Base-by-base conservation (phyloP, 2,888 invertebrate species). In the Syrphus vitripennis region DNA sequence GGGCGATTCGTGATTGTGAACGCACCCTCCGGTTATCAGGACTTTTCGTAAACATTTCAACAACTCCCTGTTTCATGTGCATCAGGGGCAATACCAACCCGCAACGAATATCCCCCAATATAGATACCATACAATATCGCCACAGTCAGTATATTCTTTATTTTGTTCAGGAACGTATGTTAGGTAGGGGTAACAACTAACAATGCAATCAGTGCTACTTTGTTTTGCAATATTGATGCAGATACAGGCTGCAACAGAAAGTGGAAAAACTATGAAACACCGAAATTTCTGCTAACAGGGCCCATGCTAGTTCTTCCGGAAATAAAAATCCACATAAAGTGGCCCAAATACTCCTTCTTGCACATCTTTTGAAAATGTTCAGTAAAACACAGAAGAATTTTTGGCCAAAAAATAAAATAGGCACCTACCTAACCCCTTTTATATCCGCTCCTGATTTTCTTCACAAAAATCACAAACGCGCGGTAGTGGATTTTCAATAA, bases 1-100 rank as follows among this genome's bases (percentile, higher is more conserved):
- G 89, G 86, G 88, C 89, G 87, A 88, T 89, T 90, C 90, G 90
- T 90, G 90, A 90, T 90, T 89, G 89, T 88, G 88, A 88, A 89
- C 88, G 88, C 81, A 80, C 89, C 90, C 89, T 87, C 88, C 69
- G 89, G 90, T 88, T 88, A 90, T 90, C 90, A 90, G 90, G 90
- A 90, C 87, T 89, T 89, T 88, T 88, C 86, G 88, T 79, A 89
- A 88, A 88, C 87, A 88, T 89, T 89, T 89, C 88, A 88, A 88
- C 88, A 89, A 88, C 84, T 88, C 82, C 88, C 87, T 86, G 86
- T 86, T 86, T 78, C 77, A 82, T 70, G 86, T 61, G 61, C 61
- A 40, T 61, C 65, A 10, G 48, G 55, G 61, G 45, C n/a, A n/a
- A n/a, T 63, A 77, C 72, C 72, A 74, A 59, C 12, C 42, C 65